phyloP scores from a whole-genome alignment of 2,888 invertebrate genomes.

The Harpalus rubripes region DNA sequence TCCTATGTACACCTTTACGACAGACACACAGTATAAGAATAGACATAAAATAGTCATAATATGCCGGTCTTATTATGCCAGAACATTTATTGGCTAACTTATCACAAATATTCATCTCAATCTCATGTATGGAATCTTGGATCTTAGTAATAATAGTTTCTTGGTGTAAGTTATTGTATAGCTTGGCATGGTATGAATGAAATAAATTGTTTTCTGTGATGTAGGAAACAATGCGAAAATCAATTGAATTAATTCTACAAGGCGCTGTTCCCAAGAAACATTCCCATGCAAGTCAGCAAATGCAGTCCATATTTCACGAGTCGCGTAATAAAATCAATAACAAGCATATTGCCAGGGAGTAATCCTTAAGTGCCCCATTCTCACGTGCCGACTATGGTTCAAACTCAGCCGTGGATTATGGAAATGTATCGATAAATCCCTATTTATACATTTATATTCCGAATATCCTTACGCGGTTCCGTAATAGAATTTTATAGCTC shows the following conservation, averaged over 20 bases:
- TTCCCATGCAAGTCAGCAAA: conserved; percentile 37
- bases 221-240: background rate
- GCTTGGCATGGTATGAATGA: background rate
- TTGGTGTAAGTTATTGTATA: too few relatives aligned
- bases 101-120: background rate
- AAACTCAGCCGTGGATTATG: conserved; percentile 50
- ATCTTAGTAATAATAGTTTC: too few relatives aligned
- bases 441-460: conserved; percentile 63
- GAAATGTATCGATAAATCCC: conserved; percentile 63
- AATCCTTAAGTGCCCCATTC: conserved; percentile 51
- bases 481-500: conserved; percentile 63
- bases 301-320: conserved; percentile 53
- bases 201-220: background rate
- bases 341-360: conserved; percentile 42
- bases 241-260: background rate
- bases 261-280: background rate
- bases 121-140: too few relatives aligned
- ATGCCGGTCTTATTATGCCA: too few relatives aligned
- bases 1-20: too few relatives aligned
- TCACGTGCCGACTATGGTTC: conserved; percentile 58
- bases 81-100: too few relatives aligned
- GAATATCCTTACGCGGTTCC: conserved; percentile 50
- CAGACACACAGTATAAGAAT: too few relatives aligned
- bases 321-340: conserved; percentile 51
- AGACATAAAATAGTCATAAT: too few relatives aligned